A percentile compares a stretch with the other conserved stretches of the same genome.
These are phyloP conservation scores for Diplodus sargus DNA, from an alignment of 2,797 vertebrate species.

Conservation along the genomic window DNA sequence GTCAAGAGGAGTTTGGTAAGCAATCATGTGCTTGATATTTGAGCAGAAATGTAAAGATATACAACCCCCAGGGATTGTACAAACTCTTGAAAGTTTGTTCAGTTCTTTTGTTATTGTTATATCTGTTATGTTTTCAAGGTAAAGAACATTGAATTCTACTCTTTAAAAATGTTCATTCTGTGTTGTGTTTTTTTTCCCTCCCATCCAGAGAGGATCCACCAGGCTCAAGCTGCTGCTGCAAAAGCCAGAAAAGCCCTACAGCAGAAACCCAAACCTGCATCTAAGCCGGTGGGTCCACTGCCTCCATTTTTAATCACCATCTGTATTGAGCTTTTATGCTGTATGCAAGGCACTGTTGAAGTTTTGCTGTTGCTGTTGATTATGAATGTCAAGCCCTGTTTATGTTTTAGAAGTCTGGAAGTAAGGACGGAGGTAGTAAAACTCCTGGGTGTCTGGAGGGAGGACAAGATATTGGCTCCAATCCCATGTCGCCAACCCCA, in stretches of 20 bases:
- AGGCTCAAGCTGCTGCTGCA: slow-evolving; percentile 97
- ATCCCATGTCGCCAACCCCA: slow-evolving; percentile 87
- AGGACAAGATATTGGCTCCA: slow-evolving; percentile 82
- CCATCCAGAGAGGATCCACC: slow-evolving; percentile 94
- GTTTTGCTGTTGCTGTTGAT: neutral
- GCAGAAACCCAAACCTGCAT: slow-evolving; percentile 95
- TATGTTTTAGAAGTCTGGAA: slow-evolving; percentile 89
- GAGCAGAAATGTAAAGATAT: neutral
- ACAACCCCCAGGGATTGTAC: neutral
- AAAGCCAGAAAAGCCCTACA: slow-evolving; percentile 98
- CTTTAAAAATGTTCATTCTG: neutral
- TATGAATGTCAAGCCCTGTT: slow-evolving; percentile 10
- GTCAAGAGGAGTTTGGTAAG: slow-evolving; percentile 97
- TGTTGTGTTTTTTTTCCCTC: slow-evolving; percentile 5
- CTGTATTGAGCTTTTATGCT: neutral
- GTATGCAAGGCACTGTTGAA: neutral
- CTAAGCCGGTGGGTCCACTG: slow-evolving; percentile 90
- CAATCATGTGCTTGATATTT: neutral
- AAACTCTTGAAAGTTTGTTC: too few species aligned
- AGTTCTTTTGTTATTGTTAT: too few species aligned
- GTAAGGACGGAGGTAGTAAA: slow-evolving; percentile 90
- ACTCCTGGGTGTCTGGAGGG: slow-evolving; percentile 77
- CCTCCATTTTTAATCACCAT: neutral
- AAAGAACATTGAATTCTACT: too few species aligned
- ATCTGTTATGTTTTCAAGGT: too few species aligned